Evolutionary conservation across 2,888 invertebrate genomes (phyloP), one percentile per base, ranked within the genome.

Genomic region (Heteromurus nitidus): DNA sequence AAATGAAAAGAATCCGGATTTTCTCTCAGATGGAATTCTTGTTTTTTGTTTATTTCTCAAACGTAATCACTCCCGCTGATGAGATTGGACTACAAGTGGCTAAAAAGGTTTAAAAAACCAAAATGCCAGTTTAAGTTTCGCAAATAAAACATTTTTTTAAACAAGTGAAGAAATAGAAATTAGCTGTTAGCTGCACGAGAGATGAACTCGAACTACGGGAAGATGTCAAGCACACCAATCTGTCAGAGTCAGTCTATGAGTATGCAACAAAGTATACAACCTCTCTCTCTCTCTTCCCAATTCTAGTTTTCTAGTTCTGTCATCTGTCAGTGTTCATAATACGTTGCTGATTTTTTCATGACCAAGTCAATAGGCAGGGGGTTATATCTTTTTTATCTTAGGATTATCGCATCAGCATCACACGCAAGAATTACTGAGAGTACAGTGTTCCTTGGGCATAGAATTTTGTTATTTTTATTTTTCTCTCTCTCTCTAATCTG

Each of bases 1-100:
- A 24, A 31, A 22, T 24, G 24, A 18, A 55, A 73, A 16, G 73
- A 73, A 73, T 73, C 73, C 73, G 73, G 73, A 73, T 73, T 73
- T 50, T 28, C 44, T 62, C 30, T 11, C 42, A 28, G 31, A n/a
- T 30, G n/a, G 16, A 18, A 20, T 44, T 16, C 9, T 16, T 22
- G 20, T 58, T 20, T 58, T 24, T n/a, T n/a, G n/a, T n/a, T n/a
- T n/a, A n/a, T n/a, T n/a, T n/a, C 50, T 13, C n/a, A n/a, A 50
- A n/a, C 50, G 58, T 30, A 62, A 9, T 31, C 16, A 5, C 50
- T 50, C 50, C 50, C n/a, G 16, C 30, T 31, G 62, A 30, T 55
- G 55, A 55, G 50, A 3, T 50, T 47, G 22, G 5, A 24, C 20
- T 5, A 53, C 22, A 53, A n/a, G 7, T 16, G 47, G n/a, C n/a